Evolutionary conservation across 53 echinoderm and acorn worm genomes (phyloP).

Genomic region (Pentamera pediparva): DNA sequence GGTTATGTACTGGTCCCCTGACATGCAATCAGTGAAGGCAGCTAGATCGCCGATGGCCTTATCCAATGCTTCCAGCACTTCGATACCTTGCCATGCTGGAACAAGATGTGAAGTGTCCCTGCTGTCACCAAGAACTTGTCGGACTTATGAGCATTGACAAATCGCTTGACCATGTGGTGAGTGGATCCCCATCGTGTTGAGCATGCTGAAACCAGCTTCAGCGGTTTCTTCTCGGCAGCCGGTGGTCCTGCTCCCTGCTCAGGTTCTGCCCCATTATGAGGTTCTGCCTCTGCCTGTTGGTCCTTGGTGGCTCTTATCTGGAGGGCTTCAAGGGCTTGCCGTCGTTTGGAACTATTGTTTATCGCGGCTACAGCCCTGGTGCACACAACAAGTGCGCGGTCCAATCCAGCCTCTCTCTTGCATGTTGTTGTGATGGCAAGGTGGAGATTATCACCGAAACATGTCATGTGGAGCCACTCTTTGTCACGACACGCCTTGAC

Average conservation of each 20-base stretch:
- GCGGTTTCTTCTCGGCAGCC: too few relatives aligned
- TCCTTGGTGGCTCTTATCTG: too few relatives aligned
- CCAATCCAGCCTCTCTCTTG: too few relatives aligned
- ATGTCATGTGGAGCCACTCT: neutral
- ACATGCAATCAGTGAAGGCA: neutral
- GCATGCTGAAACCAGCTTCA: neutral
- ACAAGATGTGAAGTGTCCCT: neutral
- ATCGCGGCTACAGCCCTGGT: too few relatives aligned
- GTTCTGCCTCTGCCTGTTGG: too few relatives aligned
- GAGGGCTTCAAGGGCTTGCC: too few relatives aligned
- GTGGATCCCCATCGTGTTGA: neutral
- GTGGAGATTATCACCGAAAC: constrained; percentile 21
- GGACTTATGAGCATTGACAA: neutral
- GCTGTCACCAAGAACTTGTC: neutral
- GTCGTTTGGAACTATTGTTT: too few relatives aligned
- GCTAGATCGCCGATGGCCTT: neutral
- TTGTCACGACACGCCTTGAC: constrained; percentile 5
- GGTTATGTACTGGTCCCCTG: neutral
- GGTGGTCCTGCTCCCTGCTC: too few relatives aligned
- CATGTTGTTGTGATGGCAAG: constrained; percentile 11
- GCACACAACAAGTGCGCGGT: too few relatives aligned
- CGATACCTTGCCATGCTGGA: neutral
- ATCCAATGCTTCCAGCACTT: neutral
- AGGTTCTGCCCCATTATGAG: too few relatives aligned
- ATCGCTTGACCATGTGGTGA: neutral